These are phyloP conservation scores for Cheirogaleus medius DNA, from an alignment of 2,113 vertebrate genomes.

Conservation along the genomic window DNA sequence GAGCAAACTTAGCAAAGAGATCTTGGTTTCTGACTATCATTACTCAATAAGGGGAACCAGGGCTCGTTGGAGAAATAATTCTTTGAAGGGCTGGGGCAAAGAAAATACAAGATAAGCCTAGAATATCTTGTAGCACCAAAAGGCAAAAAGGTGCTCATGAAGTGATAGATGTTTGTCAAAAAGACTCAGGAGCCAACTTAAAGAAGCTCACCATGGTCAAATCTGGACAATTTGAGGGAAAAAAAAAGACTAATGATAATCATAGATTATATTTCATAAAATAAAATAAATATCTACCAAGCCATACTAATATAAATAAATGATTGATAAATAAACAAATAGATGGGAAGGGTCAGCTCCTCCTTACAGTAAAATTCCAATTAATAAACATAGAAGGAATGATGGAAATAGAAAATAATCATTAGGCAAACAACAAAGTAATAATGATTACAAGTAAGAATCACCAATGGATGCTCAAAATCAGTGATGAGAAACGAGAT, in stretches of 20 bases:
- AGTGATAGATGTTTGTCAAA: not conserved
- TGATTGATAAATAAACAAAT: not conserved
- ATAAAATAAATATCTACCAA: not conserved
- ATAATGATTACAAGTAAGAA: not conserved
- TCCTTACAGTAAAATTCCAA: not conserved
- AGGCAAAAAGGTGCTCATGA: not conserved
- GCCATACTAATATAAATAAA: not conserved
- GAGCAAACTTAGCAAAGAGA: not conserved
- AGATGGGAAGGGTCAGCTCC: not conserved
- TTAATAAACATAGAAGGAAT: slow-evolving; percentile 9
- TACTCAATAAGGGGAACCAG: not conserved
- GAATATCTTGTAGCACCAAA: not conserved
- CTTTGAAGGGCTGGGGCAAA: not conserved
- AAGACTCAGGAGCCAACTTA: not conserved
- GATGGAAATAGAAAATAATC: not conserved
- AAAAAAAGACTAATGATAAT: not conserved
- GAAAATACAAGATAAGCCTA: not conserved
- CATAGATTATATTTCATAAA: not conserved
- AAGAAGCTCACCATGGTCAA: not conserved
- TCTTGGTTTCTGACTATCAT: slow-evolving; percentile 17
- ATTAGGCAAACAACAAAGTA: slow-evolving; percentile 32
- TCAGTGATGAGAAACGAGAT: not conserved
- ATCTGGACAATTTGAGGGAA: not conserved
- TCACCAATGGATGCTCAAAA: not conserved
- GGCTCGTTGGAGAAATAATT: not conserved